Evolutionary conservation across 2,113 vertebrate genomes (phyloP).

Genomic region (Atrichornis clamosus): DNA sequence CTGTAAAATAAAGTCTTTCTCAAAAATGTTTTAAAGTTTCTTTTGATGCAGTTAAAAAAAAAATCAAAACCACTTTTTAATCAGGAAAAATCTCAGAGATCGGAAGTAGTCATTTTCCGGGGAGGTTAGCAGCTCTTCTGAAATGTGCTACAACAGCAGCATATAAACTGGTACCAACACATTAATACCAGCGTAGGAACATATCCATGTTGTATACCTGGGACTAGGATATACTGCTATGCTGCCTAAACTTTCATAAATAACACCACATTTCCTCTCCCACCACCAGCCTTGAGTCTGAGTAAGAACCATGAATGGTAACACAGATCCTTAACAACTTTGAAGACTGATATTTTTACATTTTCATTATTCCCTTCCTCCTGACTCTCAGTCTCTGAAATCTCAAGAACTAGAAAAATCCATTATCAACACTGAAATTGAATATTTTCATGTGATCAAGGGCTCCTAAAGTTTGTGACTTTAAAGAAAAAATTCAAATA

Average conservation of each 20-base stretch:
- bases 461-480: not conserved
- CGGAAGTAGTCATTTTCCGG: not conserved
- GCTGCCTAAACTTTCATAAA: not conserved
- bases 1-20: not conserved
- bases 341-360: not conserved
- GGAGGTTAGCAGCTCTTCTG: not conserved
- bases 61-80: not conserved
- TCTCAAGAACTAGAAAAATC: not conserved
- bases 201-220: accelerated
- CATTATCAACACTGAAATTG: not conserved
- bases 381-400: not conserved
- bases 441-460: not conserved
- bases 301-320: not conserved
- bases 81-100: not conserved
- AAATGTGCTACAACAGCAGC: not conserved
- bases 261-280: not conserved
- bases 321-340: not conserved
- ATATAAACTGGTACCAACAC: not conserved
- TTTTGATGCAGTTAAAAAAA: not conserved
- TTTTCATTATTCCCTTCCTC: not conserved
- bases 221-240: not conserved
- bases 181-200: not conserved
- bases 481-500: not conserved
- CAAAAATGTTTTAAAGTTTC: not conserved
- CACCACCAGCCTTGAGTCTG: not conserved